Evolutionary conservation across 2,888 invertebrate genomes (phyloP).

Genomic region (Portevinia maculata): DNA sequence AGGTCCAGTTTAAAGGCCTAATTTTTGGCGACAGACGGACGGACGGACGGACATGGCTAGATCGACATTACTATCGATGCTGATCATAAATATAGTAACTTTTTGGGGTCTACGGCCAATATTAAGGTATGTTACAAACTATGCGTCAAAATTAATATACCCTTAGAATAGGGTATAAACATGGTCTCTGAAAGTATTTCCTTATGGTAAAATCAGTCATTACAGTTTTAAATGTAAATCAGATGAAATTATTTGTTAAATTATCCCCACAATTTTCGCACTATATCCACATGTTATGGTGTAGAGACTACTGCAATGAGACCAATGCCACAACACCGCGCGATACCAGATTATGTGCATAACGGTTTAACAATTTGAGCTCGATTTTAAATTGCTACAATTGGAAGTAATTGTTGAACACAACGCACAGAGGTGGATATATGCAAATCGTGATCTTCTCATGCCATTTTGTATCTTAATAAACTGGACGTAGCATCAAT

Average conservation of each 20-base stretch:
- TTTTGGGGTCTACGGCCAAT: no score
- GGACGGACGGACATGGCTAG: no score
- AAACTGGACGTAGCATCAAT: conserved; percentile 5
- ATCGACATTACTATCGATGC: no score
- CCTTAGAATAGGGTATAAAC: no score
- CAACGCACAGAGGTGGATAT: conserved; percentile 49
- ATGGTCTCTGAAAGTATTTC: no score
- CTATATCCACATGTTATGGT: background rate
- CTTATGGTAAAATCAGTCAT: no score
- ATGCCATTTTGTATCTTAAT: conserved; percentile 32
- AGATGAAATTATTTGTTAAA: background rate
- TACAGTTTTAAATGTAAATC: no score
- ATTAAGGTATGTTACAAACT: no score
- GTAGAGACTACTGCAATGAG: conserved; percentile 19
- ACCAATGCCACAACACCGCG: conserved; percentile 19
- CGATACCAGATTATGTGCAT: conserved; percentile 36
- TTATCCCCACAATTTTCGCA: conserved; percentile 29
- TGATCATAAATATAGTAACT: no score
- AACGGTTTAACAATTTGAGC: conserved; percentile 66
- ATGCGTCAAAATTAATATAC: no score
- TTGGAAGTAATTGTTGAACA: conserved; percentile 74
- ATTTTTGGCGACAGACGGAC: no score
- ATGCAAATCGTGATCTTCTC: conserved; percentile 51
- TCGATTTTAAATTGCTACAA: conserved; percentile 80
- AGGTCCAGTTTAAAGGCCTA: no score